Evolutionary conservation across 2,888 invertebrate species (phyloP).

Genomic region (Eucriotettix oculatus): DNA sequence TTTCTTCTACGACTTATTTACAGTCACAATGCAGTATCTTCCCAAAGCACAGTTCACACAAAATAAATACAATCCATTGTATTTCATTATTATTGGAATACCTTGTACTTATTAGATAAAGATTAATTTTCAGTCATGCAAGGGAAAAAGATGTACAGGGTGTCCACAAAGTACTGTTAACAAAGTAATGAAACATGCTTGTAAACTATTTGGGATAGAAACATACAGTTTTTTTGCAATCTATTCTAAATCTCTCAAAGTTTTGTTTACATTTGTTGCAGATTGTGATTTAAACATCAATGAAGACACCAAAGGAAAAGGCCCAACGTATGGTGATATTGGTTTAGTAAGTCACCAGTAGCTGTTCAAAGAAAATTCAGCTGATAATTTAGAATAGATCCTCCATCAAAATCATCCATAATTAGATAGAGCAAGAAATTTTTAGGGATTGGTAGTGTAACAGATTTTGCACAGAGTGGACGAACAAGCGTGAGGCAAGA

Average conservation of each 20-base stretch:
- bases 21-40: too few relatives aligned
- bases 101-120: too few relatives aligned
- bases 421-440: background rate
- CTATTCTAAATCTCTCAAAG: background rate
- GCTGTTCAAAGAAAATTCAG: background rate
- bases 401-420: background rate
- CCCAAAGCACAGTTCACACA: too few relatives aligned
- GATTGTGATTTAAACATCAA: too few relatives aligned
- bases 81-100: too few relatives aligned
- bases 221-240: background rate
- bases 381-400: background rate
- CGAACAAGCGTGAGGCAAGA: background rate
- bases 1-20: too few relatives aligned
- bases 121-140: too few relatives aligned
- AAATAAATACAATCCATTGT: too few relatives aligned
- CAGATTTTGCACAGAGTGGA: background rate
- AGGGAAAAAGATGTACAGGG: background rate
- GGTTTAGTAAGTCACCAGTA: background rate
- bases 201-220: background rate
- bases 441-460: background rate
- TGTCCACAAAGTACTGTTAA: background rate
- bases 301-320: background rate
- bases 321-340: background rate
- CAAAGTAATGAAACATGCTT: background rate
- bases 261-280: background rate